Conservation (phyloP, 2,888 invertebrate species). For the Coenonympha arcania region DNA sequence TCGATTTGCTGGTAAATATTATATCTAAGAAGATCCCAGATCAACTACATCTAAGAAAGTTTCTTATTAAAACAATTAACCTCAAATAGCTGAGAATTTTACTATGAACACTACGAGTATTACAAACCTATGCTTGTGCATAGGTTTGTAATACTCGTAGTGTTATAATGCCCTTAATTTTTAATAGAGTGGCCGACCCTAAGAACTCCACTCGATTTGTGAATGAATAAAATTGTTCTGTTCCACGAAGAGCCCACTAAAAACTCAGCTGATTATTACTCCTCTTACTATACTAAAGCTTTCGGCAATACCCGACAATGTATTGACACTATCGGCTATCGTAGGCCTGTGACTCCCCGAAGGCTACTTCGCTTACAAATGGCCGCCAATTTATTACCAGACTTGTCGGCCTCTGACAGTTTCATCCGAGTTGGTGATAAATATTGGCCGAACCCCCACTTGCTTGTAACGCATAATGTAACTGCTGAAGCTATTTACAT, state of each 20-base stretch:
- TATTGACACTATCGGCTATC: constrained; percentile 18
- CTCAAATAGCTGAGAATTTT: no score
- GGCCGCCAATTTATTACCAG: constrained; percentile 28
- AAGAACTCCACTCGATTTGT: no score
- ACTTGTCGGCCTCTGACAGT: constrained; percentile 24
- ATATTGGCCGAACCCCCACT: constrained; percentile 16
- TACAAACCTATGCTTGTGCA: no score
- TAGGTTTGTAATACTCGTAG: no score
- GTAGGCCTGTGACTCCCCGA: constrained; percentile 16
- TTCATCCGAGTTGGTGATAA: constrained; percentile 22
- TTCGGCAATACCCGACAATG: constrained; percentile 12
- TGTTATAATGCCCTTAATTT: no score
- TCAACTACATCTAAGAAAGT: no score
- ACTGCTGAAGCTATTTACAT: constrained; percentile 16
- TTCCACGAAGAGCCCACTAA: background rate
- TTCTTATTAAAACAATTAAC: no score
- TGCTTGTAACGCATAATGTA: constrained; percentile 16
- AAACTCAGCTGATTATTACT: background rate
- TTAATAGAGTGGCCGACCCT: no score
- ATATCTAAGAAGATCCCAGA: no score
- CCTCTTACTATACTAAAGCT: background rate
- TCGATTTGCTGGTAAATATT: no score
- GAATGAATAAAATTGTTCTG: no score
- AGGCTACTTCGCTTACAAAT: constrained; percentile 27
- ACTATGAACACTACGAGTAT: no score